Base-by-base conservation (phyloP, 2,888 invertebrate genomes). In the Timema podura region DNA sequence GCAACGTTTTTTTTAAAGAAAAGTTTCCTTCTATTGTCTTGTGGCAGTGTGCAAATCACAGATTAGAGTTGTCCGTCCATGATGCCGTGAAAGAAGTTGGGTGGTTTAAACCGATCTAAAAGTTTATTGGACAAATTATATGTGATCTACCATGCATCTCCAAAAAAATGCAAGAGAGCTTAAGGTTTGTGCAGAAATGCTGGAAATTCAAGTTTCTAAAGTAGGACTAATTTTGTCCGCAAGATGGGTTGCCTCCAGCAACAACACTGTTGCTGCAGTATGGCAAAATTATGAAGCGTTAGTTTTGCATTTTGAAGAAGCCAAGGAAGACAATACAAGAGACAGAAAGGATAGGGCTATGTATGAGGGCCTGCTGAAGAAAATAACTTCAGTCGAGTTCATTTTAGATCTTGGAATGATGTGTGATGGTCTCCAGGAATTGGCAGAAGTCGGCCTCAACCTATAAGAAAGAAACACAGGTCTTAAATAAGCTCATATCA, bases 231-330 rank as follows among this genome's bases (percentile, higher is more conserved):
- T 54, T 54, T 54, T 54, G 54, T 54, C 54, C 9, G 6, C 54
- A 54, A 54, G 54, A 54, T 11, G 13, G 54, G 54, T 54, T 54
- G 54, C n/a, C 16, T 54, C n/a, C 54, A 54, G 54, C 54, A 1
- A 54, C 54, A 54, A 54, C 54, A 54, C 54, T 15, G 54, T 54
- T 10, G 10, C 54, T 54, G 10, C 54, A 54, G 54, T 54, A 16
- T 54, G 54, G 11, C 54, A 10, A 54, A 54, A 54, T 54, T 5
- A 54, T 54, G 6, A 54, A 54, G 54, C 54, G 13, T 15, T 54
- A 16, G 54, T 54, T 54, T 54, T 7, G 16, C 54, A 54, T 54
- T 54, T 54, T 54, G 54, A 54, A 54, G 54, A 54, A 54, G 10
- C 54, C 11, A 54, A 54, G 54, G 54, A 54, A 54, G 54, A 54